These are phyloP conservation scores for Phoeniculus purpureus DNA, from an alignment of 2,797 vertebrate species.

Conservation along the genomic window DNA sequence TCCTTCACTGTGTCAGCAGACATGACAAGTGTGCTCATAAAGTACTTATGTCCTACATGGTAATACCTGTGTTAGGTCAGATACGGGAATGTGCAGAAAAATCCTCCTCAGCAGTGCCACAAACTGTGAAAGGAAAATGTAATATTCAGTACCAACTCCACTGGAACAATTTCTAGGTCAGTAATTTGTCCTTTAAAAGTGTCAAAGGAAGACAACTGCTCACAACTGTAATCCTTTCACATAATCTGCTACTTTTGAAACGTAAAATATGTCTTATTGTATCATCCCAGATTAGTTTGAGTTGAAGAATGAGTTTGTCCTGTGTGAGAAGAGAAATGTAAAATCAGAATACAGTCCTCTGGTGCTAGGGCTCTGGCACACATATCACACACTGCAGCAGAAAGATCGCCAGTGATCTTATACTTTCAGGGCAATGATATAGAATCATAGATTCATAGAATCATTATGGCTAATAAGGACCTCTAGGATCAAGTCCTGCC, in stretches of 20 bases:
- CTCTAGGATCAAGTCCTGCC: too few species aligned
- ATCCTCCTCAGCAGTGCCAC: background rate
- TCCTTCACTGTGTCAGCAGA: conserved; percentile 25
- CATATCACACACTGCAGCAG: background rate
- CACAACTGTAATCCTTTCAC: background rate
- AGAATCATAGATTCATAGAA: too few species aligned
- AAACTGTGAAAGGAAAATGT: conserved; percentile 43
- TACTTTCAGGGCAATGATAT: conserved; percentile 19
- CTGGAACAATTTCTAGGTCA: conserved; percentile 53
- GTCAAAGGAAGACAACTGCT: conserved; percentile 42
- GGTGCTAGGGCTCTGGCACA: background rate
- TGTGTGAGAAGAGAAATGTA: background rate
- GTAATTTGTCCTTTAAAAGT: conserved; percentile 64
- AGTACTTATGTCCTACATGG: conserved; percentile 36
- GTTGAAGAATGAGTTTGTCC: background rate
- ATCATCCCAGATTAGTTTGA: conserved; percentile 15
- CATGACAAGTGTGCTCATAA: conserved; percentile 54
- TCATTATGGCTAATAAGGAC: too few species aligned
- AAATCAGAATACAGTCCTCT: background rate
- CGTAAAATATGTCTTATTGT: background rate
- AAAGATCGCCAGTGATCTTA: background rate
- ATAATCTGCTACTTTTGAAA: background rate
- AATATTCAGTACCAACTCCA: conserved; percentile 4
- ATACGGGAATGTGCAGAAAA: conserved; percentile 9
- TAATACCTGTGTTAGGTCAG: conserved; percentile 63